A percentile compares a stretch with the other conserved stretches of the same genome.
phyloP scores from a whole-genome alignment of 2,888 invertebrate genomes.

The Drosophila vallismaia region DNA sequence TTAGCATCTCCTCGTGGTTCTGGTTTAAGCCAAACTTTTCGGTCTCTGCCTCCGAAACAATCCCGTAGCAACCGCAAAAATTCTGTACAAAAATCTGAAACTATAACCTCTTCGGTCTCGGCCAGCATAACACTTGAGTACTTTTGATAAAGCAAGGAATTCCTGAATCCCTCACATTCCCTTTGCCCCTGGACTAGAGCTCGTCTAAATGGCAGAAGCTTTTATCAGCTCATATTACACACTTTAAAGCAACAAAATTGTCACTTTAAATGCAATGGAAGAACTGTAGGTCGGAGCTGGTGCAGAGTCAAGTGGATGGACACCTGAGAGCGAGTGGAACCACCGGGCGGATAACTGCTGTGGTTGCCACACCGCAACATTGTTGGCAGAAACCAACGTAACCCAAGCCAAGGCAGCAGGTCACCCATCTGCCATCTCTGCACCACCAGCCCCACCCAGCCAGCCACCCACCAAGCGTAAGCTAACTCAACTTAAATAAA shows the following conservation, averaged over 20 bases:
- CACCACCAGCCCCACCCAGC: not conserved
- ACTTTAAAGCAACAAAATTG: conserved; percentile 71
- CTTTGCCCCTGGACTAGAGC: conserved; percentile 1
- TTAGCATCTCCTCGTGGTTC: not conserved
- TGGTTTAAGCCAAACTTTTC: conserved; percentile 1
- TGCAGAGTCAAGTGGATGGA: conserved; percentile 33
- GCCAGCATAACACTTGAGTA: conserved; percentile 4
- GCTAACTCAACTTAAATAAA: conserved; percentile 78
- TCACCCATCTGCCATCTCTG: not conserved
- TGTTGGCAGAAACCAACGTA: conserved; percentile 77
- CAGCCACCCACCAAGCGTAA: conserved; percentile 32
- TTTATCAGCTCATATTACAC: conserved; percentile 77
- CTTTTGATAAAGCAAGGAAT: conserved; percentile 6
- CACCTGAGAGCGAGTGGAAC: conserved; percentile 64
- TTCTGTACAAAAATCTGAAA: not conserved
- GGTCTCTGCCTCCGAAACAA: not conserved
- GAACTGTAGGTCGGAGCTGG: not conserved
- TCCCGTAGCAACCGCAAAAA: conserved; percentile 4
- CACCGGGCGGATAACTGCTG: conserved; percentile 60
- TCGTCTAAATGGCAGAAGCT: conserved; percentile 64
- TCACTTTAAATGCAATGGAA: conserved; percentile 73
- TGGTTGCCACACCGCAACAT: conserved; percentile 75
- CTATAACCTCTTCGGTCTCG: conserved; percentile 2
- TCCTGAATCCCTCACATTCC: conserved; percentile 6
- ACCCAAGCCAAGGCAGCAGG: conserved; percentile 60